Percentiles rank a stretch among this genome's conserved stretches.
Conservation (phyloP, 2,797 vertebrate species). For the Bucorvus abyssinicus region DNA sequence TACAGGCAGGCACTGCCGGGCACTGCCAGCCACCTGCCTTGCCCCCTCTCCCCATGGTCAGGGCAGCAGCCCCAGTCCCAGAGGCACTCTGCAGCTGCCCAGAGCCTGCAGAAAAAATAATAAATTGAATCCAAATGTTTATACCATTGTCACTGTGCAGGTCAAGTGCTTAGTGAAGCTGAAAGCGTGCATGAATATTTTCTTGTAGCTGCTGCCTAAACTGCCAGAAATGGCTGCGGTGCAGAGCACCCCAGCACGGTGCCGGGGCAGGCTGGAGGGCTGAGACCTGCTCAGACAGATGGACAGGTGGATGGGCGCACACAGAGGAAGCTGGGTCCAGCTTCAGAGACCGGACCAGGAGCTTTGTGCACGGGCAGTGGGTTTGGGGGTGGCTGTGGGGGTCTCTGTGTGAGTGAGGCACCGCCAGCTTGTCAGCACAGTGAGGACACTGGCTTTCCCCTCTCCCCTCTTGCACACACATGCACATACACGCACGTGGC, state of each 20-base stretch:
- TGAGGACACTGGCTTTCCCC: neutral
- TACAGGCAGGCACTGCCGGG: neutral
- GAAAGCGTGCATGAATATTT: neutral
- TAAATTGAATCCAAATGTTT: conserved; percentile 28
- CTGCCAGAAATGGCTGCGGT: neutral
- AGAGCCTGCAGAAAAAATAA: neutral
- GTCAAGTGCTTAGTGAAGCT: neutral
- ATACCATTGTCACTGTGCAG: neutral
- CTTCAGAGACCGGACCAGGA: neutral
- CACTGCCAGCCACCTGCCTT: neutral
- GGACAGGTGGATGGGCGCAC: neutral
- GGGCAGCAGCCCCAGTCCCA: neutral
- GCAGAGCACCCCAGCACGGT: neutral
- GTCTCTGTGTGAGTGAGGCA: neutral
- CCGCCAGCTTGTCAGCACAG: neutral
- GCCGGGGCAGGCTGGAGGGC: neutral
- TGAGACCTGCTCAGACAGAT: neutral
- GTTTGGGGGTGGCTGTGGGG: neutral
- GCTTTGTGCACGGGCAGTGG: neutral
- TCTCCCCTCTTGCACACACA: neutral
- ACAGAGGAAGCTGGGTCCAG: neutral
- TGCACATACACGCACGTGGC: accelerated
- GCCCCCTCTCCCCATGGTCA: accelerated
- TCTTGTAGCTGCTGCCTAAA: neutral
- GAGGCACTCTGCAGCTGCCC: neutral